A percentile compares a stretch with the other conserved stretches of the same genome.
phyloP scores from a whole-genome alignment of 2,888 invertebrate genomes.

The Camponotus fellah region DNA sequence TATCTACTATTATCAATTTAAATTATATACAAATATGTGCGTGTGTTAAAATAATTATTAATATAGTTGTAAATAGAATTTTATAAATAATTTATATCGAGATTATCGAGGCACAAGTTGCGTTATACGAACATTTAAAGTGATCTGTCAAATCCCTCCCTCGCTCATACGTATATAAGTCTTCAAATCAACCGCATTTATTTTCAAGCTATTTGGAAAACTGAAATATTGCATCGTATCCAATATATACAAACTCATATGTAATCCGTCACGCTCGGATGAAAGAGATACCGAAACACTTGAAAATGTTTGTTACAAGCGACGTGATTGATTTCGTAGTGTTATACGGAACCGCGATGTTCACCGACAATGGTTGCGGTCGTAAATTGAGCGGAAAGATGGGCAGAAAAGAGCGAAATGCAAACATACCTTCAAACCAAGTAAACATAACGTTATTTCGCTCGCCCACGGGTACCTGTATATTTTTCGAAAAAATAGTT shows the following conservation, averaged over 20 bases:
- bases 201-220: not conserved
- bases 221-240: not conserved
- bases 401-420: slow-evolving; percentile 1
- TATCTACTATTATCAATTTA: not conserved
- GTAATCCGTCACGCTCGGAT: slow-evolving; percentile 9
- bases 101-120: not conserved
- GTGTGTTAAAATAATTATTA: not conserved
- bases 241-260: not conserved
- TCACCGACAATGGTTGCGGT: slow-evolving; percentile 16
- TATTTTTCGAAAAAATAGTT: slow-evolving; percentile 7
- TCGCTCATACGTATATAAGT: not conserved
- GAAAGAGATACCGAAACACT: not conserved
- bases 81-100: not conserved
- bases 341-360: slow-evolving; percentile 28
- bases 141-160: not conserved
- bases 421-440: slow-evolving; percentile 11
- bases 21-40: too few relatives aligned
- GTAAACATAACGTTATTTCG: slow-evolving; percentile 23
- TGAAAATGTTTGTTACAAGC: slow-evolving; percentile 16
- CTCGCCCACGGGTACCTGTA: not conserved
- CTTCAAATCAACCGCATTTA: not conserved
- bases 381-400: slow-evolving; percentile 43
- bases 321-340: slow-evolving; percentile 37
- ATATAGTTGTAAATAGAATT: not conserved
- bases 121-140: not conserved